Evolutionary conservation across 1,140 invertebrate genomes (phyloP), one percentile per base, ranked within the genome.

Genomic region (Cydia amplana): DNA sequence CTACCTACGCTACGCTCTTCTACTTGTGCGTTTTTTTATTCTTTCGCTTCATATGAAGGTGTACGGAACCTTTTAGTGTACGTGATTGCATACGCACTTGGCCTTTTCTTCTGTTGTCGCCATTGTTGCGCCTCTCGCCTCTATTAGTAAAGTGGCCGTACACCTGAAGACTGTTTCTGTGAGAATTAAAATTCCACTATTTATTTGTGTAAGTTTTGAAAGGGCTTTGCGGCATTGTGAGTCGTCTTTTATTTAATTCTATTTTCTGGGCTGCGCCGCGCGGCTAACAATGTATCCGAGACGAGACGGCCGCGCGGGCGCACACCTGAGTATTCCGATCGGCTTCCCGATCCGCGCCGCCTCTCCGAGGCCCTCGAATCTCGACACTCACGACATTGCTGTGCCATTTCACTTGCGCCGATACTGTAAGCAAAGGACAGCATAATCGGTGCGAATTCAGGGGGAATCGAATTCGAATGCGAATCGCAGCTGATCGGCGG

Each of bases 321-420:
- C 87, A 91, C 90, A 91, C 90, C 88, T 91, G 90, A 91, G 88
- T 90, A 91, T 91, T 89, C 83, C 81, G 84, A 88, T 70, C 65
- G 55, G 65, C 65, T 70, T 70, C 65, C 65, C 65, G 32, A 70
- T 36, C 65, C 28, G 65, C 36, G n/a, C 32, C 32, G 65, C 64
- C 64, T 7, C 55, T 60, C 6, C 28, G 64, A 65, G 63, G 16
- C 28, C 12, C 23, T 32, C 65, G 32, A 32, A 2, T 28, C 28
- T 32, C 65, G 28, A n/a, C n/a, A 18, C 65, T 65, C 28, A 2
- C n/a, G 65, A 70, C 28, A 20, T 20, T 18, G 28, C 28, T 36
- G n/a, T 40, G 65, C 65, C n/a, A 2, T 70, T 32, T 70, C 65
- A 70, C 65, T 70, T 70, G 36, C 36, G 2, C 65, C 28, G 2